Percentiles rank a stretch among this genome's conserved stretches.
phyloP scores from a whole-genome alignment of 2,888 invertebrate genomes.

The Apocheima hispidaria region DNA sequence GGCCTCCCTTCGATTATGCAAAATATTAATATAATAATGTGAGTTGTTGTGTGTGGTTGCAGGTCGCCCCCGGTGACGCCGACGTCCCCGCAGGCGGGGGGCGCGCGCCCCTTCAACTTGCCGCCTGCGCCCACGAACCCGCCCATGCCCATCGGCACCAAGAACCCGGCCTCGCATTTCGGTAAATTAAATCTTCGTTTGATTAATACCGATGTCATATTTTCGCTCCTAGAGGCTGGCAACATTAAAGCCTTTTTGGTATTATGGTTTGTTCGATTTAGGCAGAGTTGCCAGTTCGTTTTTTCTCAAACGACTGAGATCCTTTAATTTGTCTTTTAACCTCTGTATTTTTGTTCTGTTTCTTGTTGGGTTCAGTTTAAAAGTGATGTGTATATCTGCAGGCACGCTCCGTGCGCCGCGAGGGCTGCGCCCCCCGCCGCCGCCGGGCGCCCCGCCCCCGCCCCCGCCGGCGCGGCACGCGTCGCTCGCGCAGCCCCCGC shows the following conservation, averaged over 20 bases:
- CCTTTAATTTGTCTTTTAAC: no score
- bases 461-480: conserved; percentile 78
- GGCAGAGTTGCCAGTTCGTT: no score
- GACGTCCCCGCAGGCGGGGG: conserved; percentile 69
- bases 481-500: conserved; percentile 75
- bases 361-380: not conserved
- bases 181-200: no score
- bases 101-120: conserved; percentile 53
- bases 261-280: no score
- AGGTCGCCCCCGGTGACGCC: conserved; percentile 82
- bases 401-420: conserved; percentile 80
- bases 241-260: no score
- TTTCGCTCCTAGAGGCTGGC: no score
- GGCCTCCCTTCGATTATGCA: no score
- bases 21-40: no score
- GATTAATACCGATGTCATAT: no score
- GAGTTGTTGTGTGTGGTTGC: conserved; percentile 39
- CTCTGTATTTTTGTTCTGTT: no score
- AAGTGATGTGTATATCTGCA: conserved; percentile 38
- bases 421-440: conserved; percentile 86
- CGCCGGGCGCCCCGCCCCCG: conserved; percentile 83
- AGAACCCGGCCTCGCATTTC: conserved; percentile 79
- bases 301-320: no score
- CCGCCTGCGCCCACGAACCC: conserved; percentile 66
- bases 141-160: conserved; percentile 71